Evolutionary conservation across 2,113 vertebrate species (phyloP).

Genomic region (Plotosus lineatus): DNA sequence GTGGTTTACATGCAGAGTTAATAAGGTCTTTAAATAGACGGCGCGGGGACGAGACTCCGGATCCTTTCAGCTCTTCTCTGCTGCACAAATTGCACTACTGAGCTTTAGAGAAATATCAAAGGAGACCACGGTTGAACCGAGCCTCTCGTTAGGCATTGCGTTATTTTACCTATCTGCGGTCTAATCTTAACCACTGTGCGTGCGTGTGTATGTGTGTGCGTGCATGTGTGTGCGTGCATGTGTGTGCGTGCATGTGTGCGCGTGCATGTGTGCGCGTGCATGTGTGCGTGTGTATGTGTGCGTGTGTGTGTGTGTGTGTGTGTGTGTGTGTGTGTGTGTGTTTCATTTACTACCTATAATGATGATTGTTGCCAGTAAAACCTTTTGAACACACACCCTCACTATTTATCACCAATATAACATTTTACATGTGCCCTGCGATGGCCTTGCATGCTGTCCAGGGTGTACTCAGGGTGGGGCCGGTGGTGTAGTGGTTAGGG

Average conservation of each 20-base stretch:
- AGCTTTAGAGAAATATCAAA: constrained; percentile 46
- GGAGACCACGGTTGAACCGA: background rate
- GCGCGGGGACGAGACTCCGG: constrained; percentile 20
- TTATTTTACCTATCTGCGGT: background rate
- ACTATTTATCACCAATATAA: no score
- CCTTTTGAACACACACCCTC: no score
- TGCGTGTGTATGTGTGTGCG: background rate
- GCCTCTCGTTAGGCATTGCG: background rate
- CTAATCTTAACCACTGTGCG: background rate
- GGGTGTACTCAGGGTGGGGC: no score
- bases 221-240: background rate
- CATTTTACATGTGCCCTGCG: no score
- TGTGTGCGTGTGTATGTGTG: background rate
- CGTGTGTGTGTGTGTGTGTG: background rate
- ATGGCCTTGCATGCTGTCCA: no score
- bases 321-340: no score
- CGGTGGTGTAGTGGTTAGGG: no score
- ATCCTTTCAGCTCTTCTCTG: constrained; percentile 33
- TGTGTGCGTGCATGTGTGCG: background rate
- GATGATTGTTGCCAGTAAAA: no score
- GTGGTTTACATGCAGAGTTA: constrained; percentile 24
- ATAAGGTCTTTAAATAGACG: constrained; percentile 41
- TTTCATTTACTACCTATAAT: no score
- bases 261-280: no score
- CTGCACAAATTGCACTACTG: constrained; percentile 37